Evolutionary conservation across 2,888 invertebrate species (phyloP).

Genomic region (Trichopria drosophilae): DNA sequence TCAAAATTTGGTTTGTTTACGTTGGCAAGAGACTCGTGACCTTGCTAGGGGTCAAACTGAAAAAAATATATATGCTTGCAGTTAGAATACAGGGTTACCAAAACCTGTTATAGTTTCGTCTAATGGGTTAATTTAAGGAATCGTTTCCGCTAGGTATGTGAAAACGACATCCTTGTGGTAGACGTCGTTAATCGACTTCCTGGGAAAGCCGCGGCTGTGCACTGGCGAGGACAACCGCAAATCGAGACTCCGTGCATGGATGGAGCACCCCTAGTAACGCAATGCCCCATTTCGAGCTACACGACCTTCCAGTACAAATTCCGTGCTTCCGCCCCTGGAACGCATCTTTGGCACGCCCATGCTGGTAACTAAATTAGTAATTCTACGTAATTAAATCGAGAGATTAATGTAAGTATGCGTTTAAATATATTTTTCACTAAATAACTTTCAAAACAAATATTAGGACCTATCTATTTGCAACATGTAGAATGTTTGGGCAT

Average conservation of each 20-base stretch:
- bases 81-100: too few relatives aligned
- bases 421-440: too few relatives aligned
- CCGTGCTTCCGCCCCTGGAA: slow-evolving; percentile 69
- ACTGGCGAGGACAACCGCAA: slow-evolving; percentile 75
- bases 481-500: too few relatives aligned
- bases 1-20: too few relatives aligned
- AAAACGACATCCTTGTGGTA: slow-evolving; percentile 73
- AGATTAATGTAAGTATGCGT: background rate
- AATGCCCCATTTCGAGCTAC: slow-evolving; percentile 72
- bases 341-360: slow-evolving; percentile 75
- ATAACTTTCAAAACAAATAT: too few relatives aligned
- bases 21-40: too few relatives aligned
- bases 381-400: background rate
- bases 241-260: slow-evolving; percentile 73
- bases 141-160: slow-evolving; percentile 64
- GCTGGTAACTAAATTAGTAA: slow-evolving; percentile 40
- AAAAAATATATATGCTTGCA: too few relatives aligned
- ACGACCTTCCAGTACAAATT: slow-evolving; percentile 74
- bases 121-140: background rate
- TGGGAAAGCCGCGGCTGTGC: slow-evolving; percentile 70
- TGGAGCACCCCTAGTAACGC: slow-evolving; percentile 76
- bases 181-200: slow-evolving; percentile 73
- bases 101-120: slow-evolving; percentile 2
- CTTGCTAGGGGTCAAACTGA: too few relatives aligned
- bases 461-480: too few relatives aligned